Evolutionary conservation across 2,797 vertebrate genomes (phyloP).

Genomic region (Molossus alvarezi): DNA sequence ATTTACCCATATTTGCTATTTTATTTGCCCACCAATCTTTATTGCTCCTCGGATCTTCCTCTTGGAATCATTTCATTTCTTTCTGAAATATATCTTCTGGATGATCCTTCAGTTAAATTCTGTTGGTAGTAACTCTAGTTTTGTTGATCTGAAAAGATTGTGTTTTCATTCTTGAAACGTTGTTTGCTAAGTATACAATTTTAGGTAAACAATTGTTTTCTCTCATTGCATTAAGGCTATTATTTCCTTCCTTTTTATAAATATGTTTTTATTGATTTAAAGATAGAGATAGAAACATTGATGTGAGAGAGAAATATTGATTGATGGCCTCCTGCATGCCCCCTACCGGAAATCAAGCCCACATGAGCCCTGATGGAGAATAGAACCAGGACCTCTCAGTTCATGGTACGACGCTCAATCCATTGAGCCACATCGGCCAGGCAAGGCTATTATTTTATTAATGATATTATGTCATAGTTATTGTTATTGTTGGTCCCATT

Average conservation of each 20-base stretch:
- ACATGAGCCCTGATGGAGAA: no score
- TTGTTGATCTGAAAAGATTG: slow-evolving; percentile 30
- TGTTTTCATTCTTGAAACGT: slow-evolving; percentile 43
- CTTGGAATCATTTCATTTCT: slow-evolving; percentile 30
- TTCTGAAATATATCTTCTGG: slow-evolving; percentile 31
- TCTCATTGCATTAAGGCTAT: not conserved
- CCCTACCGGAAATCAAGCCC: no score
- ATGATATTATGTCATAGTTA: not conserved
- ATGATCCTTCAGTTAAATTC: slow-evolving; percentile 48
- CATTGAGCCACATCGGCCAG: no score
- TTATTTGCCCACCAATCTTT: not conserved
- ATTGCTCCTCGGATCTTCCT: not conserved
- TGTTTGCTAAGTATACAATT: not conserved
- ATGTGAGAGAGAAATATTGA: no score
- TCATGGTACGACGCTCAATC: no score
- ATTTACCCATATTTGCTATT: slow-evolving; percentile 27
- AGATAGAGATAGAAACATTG: no score
- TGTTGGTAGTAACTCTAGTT: not conserved
- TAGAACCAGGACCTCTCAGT: no score
- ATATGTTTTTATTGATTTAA: no score
- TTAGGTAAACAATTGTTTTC: slow-evolving; percentile 45
- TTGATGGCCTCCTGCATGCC: no score
- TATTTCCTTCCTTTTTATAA: not conserved
- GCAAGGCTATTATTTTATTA: not conserved
- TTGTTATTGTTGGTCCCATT: not conserved